phyloP scores from a whole-genome alignment of 2,113 vertebrate species.

The Oncorhynchus tshawytscha region DNA sequence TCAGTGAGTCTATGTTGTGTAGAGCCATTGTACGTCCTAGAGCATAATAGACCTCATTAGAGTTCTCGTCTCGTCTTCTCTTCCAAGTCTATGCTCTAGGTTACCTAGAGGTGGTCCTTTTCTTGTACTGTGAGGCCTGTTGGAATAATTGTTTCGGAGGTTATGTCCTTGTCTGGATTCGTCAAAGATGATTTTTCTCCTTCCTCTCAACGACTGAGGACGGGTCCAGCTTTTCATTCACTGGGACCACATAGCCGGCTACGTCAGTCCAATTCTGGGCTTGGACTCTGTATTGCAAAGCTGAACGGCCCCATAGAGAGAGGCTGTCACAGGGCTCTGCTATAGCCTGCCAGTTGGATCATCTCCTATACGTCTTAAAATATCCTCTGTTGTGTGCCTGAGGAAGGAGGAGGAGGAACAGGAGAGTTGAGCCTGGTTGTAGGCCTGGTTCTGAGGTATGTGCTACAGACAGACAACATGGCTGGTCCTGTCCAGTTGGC shows the following conservation, averaged over 20 bases:
- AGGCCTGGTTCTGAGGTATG: not conserved
- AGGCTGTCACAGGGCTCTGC: not conserved
- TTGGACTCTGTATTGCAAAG: not conserved
- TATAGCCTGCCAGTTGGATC: not conserved
- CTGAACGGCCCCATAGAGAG: not conserved
- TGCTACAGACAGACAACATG: not conserved
- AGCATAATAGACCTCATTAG: too few relatives aligned
- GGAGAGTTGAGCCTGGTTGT: not conserved
- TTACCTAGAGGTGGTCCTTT: too few relatives aligned
- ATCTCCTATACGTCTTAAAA: not conserved
- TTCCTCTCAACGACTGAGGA: slow-evolving; percentile 30
- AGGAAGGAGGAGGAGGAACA: not conserved
- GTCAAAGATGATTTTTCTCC: slow-evolving; percentile 43
- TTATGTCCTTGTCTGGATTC: slow-evolving; percentile 26
- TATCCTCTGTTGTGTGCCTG: not conserved
- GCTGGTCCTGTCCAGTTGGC: not conserved
- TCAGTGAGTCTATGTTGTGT: too few relatives aligned
- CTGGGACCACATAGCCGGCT: slow-evolving; percentile 9
- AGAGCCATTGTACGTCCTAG: too few relatives aligned
- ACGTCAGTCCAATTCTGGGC: not conserved
- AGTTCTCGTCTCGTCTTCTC: too few relatives aligned
- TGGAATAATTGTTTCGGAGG: not conserved
- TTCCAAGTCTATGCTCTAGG: too few relatives aligned
- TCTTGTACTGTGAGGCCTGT: too few relatives aligned
- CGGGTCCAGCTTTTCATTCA: slow-evolving; percentile 48